Evolutionary conservation across 2,797 vertebrate species (phyloP).

Genomic region (Adelosebastes latens): DNA sequence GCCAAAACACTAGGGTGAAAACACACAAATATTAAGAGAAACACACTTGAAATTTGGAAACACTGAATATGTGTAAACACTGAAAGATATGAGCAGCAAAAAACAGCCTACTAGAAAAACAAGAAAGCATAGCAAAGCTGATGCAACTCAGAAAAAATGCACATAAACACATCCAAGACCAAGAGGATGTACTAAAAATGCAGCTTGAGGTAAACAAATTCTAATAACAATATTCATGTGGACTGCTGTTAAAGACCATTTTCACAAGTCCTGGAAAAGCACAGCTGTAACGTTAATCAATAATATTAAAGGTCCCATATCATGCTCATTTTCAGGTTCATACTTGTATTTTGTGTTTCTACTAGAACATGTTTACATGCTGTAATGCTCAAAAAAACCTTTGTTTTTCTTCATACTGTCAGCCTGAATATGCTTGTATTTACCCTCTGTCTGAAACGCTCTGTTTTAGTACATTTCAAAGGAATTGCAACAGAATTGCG

Average conservation of each 20-base stretch:
- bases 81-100: background rate
- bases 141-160: background rate
- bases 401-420: too few species aligned
- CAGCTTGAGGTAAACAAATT: background rate
- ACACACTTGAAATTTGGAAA: background rate
- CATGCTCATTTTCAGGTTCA: accelerated
- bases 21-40: background rate
- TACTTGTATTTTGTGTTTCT: too few species aligned
- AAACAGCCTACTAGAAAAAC: background rate
- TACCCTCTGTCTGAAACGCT: too few species aligned
- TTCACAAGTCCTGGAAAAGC: background rate
- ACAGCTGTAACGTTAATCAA: background rate
- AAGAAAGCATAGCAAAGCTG: background rate
- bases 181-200: background rate
- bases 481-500: too few species aligned
- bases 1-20: background rate
- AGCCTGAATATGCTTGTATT: too few species aligned
- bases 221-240: background rate
- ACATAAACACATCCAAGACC: background rate
- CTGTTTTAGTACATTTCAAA: too few species aligned
- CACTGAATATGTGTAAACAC: background rate
- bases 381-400: too few species aligned
- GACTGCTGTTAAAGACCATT: background rate
- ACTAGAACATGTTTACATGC: too few species aligned
- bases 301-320: too few species aligned